These are phyloP conservation scores for Elysia crispata DNA, from an alignment of 2,888 invertebrate species.

Conservation along the genomic window DNA sequence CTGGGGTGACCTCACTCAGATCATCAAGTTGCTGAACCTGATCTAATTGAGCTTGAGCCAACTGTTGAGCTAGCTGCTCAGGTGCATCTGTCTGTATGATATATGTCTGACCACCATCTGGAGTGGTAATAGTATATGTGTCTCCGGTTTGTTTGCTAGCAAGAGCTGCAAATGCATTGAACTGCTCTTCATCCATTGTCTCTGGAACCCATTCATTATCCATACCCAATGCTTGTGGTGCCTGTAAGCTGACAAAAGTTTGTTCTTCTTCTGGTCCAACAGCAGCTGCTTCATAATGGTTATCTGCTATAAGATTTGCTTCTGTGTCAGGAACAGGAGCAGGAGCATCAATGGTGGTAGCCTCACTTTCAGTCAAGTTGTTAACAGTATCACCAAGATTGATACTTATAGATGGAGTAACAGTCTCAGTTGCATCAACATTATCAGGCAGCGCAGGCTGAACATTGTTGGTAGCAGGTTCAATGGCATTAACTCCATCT, in stretches of 20 bases:
- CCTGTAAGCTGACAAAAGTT: constrained; percentile 25
- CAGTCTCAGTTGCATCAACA: no score
- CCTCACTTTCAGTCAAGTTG: constrained; percentile 16
- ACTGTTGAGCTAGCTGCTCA: constrained; percentile 41
- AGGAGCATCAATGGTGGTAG: background rate
- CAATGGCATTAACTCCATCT: no score
- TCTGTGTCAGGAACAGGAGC: background rate
- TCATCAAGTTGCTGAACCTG: constrained; percentile 42
- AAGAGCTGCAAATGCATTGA: constrained; percentile 41
- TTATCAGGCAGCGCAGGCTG: constrained; percentile 22
- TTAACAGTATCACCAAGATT: no score
- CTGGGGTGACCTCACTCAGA: constrained; percentile 2
- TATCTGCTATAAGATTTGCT: no score
- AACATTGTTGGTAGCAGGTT: constrained; percentile 22
- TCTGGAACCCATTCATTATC: constrained; percentile 44
- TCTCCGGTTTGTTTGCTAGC: constrained; percentile 42
- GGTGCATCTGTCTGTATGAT: constrained; percentile 45
- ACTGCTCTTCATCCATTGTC: constrained; percentile 43
- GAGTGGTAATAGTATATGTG: constrained; percentile 43
- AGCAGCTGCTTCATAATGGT: no score
- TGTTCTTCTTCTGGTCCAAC: background rate
- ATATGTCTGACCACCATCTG: constrained; percentile 39
- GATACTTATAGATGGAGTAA: no score
- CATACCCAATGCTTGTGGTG: constrained; percentile 33
- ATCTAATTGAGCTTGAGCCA: constrained; percentile 45